Evolutionary conservation across 1,140 invertebrate species (phyloP), one percentile per base, ranked within the genome.

Genomic region (Pteromalus puparum): DNA sequence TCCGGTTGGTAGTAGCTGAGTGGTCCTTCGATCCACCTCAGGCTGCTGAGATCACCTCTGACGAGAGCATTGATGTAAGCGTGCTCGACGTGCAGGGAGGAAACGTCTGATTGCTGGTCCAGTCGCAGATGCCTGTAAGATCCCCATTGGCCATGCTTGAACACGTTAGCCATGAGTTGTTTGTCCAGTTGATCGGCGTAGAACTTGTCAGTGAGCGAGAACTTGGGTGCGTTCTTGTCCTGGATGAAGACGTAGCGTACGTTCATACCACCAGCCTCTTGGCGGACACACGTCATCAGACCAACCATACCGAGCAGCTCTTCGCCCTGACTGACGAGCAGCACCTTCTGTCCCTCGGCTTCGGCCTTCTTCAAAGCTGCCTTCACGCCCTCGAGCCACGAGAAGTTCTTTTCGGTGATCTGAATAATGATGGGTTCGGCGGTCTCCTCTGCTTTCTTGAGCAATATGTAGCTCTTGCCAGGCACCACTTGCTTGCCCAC

Each of bases 21-120:
- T 5, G 96, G 96, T 76, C 97, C 96, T 93, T 99, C 97, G 86
- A 99, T 97, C 98, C 98, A 99, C 82, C 95, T 95, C 24, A 99
- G 94, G 89, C 97, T 98, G 2, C 98, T 96, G 48, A 99, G 94
- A 92, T 99, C 98, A 85, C 98, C 98, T 87, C 98, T 95, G 6
- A 95, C 96, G 72, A 98, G 89, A 4, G 98, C 96, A 92, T 99
- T 99, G 13, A 99, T 96, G 90, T 98, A 99, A 18, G 98, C 98
- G 92, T 99, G 97, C 88, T 97, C 96, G 42, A 97, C 96, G 86
- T 95, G 95, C 80, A 96, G 91, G 2, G 95, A 95, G 0, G 95
- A 94, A 13, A 93, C 92, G 48, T 95, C 94, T 12, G 91, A 92
- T 76, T 93, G 93, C 61, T 93, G 92, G 85, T 97, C 95, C 80